Conservation (phyloP, 2,113 vertebrate species). For the Copsychus sechellarum region DNA sequence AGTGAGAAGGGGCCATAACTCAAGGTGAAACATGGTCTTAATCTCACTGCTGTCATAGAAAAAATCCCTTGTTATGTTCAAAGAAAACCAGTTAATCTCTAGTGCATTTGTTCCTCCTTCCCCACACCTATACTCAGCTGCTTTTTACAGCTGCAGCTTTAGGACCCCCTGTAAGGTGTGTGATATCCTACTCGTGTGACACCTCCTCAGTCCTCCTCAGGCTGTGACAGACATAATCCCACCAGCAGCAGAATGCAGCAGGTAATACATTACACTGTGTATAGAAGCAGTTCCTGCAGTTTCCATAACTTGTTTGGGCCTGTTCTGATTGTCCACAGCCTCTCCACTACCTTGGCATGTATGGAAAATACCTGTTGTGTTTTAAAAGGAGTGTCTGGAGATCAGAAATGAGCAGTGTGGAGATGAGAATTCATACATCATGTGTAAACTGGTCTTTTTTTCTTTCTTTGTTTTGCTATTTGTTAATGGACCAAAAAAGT, state of each 20-base stretch:
- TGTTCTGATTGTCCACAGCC: not conserved
- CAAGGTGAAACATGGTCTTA: not conserved
- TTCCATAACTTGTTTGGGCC: not conserved
- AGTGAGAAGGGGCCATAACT: not conserved
- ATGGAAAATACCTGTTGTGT: not conserved
- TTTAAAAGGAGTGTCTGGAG: not conserved
- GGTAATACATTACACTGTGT: not conserved
- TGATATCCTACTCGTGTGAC: not conserved
- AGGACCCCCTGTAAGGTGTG: not conserved
- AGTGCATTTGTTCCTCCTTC: not conserved
- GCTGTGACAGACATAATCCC: not conserved
- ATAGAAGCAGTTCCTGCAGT: not conserved
- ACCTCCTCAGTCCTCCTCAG: not conserved
- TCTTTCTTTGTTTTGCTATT: not conserved
- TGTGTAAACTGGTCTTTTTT: not conserved
- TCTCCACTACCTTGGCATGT: not conserved
- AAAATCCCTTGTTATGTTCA: not conserved
- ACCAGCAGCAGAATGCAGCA: conserved; percentile 18
- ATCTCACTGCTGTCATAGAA: not conserved
- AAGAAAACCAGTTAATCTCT: not conserved
- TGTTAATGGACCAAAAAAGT: not conserved
- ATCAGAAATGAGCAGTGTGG: not conserved
- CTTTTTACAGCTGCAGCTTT: not conserved
- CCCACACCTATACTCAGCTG: not conserved
- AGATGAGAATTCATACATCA: not conserved